These are phyloP conservation scores for Leptobrachium leishanense DNA, from an alignment of 2,113 vertebrate species.

Conservation along the genomic window DNA sequence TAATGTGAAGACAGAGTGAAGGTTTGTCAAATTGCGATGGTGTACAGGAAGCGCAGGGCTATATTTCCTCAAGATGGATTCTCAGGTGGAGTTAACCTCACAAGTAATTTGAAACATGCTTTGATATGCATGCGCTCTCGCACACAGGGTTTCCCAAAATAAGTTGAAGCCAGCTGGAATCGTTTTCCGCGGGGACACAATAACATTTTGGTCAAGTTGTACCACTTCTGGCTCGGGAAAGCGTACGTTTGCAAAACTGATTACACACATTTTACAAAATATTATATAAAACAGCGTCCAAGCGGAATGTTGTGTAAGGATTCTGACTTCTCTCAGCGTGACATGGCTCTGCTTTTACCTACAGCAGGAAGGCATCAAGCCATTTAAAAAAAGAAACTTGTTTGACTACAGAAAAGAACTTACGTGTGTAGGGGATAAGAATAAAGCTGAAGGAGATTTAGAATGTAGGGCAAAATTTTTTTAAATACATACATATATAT, in stretches of 20 bases:
- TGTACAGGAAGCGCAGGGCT: slow-evolving; percentile 17
- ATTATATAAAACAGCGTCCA: no score
- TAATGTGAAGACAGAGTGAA: slow-evolving; percentile 23
- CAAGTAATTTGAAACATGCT: slow-evolving; percentile 17
- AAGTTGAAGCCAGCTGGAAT: slow-evolving; percentile 7
- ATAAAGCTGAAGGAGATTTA: no score
- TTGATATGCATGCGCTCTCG: not conserved
- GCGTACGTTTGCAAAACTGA: not conserved
- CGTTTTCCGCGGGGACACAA: not conserved
- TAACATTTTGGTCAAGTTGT: not conserved
- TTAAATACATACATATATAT: no score
- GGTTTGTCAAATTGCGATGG: slow-evolving; percentile 27
- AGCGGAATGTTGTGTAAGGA: no score
- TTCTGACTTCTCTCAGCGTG: no score
- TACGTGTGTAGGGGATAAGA: no score
- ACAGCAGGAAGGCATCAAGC: no score
- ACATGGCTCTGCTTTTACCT: no score
- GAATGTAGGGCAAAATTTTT: no score
- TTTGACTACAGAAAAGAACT: no score
- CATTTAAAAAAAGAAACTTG: no score
- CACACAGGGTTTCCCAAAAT: not conserved
- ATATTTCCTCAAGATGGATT: slow-evolving; percentile 25
- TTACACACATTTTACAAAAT: no score
- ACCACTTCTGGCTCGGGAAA: not conserved
- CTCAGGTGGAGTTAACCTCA: slow-evolving; percentile 9